Evolutionary conservation across 2,797 vertebrate genomes (phyloP).

Genomic region (Acomys russatus): DNA sequence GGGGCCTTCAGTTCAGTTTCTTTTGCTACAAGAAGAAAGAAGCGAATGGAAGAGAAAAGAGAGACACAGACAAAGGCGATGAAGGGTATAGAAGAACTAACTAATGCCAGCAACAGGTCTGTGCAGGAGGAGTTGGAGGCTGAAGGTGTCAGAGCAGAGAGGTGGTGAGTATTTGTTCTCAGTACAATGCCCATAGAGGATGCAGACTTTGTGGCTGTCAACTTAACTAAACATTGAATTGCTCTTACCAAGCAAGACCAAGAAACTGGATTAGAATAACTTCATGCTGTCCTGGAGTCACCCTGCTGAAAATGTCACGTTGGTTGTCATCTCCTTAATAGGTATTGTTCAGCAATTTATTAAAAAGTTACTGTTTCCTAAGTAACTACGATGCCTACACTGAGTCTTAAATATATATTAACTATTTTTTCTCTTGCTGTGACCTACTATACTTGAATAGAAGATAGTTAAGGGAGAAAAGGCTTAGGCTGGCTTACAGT

Average conservation of each 20-base stretch:
- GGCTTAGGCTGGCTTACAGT: neutral
- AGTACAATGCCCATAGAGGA: neutral
- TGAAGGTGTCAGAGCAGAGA: neutral
- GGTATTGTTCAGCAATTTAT: slow-evolving; percentile 44
- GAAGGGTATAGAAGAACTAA: neutral
- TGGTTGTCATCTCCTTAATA: slow-evolving; percentile 60
- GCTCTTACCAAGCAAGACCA: neutral
- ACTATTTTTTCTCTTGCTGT: slow-evolving; percentile 66
- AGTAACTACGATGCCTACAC: slow-evolving; percentile 62
- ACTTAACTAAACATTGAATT: neutral
- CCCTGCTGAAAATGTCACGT: slow-evolving; percentile 30
- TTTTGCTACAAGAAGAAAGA: neutral
- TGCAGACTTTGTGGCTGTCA: neutral
- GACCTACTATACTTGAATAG: neutral
- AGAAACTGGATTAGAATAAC: neutral
- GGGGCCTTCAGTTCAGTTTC: neutral
- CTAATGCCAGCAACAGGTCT: neutral
- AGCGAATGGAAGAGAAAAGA: too few species aligned
- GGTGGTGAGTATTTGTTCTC: neutral
- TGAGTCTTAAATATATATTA: slow-evolving; percentile 63
- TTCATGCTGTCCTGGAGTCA: slow-evolving; percentile 39
- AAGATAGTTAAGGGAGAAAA: neutral
- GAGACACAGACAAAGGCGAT: neutral
- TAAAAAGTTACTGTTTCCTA: slow-evolving; percentile 72
- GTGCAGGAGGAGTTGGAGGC: neutral